A percentile compares a stretch with the other conserved stretches of the same genome.
phyloP scores from a whole-genome alignment of 2,888 invertebrate species.

The Disparrhopalites patrizii region DNA sequence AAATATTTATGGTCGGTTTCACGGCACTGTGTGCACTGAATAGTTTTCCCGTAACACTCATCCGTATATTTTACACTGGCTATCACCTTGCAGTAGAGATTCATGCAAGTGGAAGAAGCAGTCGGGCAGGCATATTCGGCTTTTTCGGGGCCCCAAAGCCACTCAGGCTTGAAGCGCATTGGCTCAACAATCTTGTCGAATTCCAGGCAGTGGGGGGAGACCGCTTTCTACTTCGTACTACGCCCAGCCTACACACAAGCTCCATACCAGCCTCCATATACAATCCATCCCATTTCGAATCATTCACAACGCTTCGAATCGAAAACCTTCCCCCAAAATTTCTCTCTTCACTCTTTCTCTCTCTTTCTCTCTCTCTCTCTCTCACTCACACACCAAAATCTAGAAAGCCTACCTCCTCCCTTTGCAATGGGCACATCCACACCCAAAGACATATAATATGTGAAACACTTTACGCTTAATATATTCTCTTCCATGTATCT shows the following conservation, averaged over 20 bases:
- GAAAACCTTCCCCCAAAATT: constrained; percentile 15
- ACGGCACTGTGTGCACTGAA: constrained; percentile 40
- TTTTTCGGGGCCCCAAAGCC: constrained; percentile 46
- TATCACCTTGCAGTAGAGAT: constrained; percentile 40
- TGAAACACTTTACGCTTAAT: constrained; percentile 23
- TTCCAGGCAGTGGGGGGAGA: constrained; percentile 44
- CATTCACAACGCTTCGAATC: constrained; percentile 17
- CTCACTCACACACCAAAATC: too few relatives aligned
- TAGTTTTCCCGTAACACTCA: constrained; percentile 40
- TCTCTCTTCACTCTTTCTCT: too few relatives aligned
- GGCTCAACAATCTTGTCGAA: constrained; percentile 49
- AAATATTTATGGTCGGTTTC: constrained; percentile 46
- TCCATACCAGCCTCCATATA: constrained; percentile 12
- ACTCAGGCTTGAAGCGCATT: constrained; percentile 49
- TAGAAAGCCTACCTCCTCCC: constrained; percentile 10
- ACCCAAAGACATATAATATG: constrained; percentile 10
- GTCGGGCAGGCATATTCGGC: constrained; percentile 44
- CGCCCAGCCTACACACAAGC: constrained; percentile 44
- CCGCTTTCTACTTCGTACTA: constrained; percentile 28
- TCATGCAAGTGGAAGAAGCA: constrained; percentile 40
- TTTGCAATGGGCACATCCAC: constrained; percentile 10
- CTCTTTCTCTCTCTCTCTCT: too few relatives aligned
- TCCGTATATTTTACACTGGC: constrained; percentile 38
- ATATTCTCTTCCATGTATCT: constrained; percentile 9
- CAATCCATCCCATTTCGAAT: constrained; percentile 18